A percentile compares a stretch with the other conserved stretches of the same genome.
These are phyloP conservation scores for Dufourea novaeangliae DNA, from an alignment of 1,140 invertebrate genomes.

Conservation along the genomic window DNA sequence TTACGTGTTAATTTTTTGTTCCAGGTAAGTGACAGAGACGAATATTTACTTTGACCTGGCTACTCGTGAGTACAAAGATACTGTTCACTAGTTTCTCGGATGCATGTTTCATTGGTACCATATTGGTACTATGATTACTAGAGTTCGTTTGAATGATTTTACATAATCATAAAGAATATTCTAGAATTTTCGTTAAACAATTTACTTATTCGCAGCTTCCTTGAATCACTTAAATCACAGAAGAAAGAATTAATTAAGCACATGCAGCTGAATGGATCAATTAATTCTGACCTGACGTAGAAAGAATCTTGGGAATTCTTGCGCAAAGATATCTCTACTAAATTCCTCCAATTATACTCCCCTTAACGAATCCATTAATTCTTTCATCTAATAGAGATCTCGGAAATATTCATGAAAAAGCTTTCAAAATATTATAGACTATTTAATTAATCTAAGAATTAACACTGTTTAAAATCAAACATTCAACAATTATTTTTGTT, in stretches of 20 bases:
- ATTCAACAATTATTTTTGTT: no score
- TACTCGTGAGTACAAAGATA: conserved; percentile 3
- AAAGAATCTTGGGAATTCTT: conserved; percentile 24
- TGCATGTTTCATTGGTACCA: not conserved
- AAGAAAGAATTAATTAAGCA: conserved; percentile 36
- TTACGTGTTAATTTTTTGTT: conserved; percentile 13
- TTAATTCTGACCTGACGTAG: conserved; percentile 8
- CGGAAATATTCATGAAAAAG: not conserved
- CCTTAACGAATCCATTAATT: not conserved
- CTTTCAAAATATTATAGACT: no score
- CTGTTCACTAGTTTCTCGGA: not conserved
- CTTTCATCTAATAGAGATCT: not conserved
- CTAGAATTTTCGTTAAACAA: not conserved
- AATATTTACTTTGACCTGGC: no score
- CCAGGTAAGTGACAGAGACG: conserved; percentile 17
- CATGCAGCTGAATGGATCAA: conserved; percentile 1
- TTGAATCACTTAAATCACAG: not conserved
- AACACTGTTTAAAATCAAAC: no score
- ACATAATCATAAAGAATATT: no score
- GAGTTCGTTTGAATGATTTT: no score
- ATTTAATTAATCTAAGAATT: no score
- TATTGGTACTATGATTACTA: no score
- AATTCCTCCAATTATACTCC: no score
- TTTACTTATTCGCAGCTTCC: not conserved
- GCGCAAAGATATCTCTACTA: not conserved